Percentiles rank a stretch among this genome's conserved stretches.
Conservation (phyloP, 2,797 vertebrate species). For the Staurois parvus region DNA sequence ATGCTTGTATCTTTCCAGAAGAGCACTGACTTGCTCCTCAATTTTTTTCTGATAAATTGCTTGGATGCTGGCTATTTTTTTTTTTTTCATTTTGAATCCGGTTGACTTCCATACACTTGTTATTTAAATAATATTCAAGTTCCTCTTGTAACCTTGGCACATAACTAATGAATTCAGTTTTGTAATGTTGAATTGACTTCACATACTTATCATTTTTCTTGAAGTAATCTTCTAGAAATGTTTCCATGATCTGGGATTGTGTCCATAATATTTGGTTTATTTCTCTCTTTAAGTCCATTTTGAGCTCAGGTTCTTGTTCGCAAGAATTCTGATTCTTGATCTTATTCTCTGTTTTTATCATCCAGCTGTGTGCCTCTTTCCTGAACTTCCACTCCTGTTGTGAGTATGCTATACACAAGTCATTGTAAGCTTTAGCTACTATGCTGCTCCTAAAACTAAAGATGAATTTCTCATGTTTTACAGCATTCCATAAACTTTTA, state of each 20-base stretch:
- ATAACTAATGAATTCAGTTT: constrained; percentile 67
- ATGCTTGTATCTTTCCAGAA: constrained; percentile 69
- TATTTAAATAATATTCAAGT: constrained; percentile 63
- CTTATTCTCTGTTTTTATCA: too few species aligned
- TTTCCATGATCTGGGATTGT: constrained; percentile 66
- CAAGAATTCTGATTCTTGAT: too few species aligned
- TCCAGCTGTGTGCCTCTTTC: too few species aligned
- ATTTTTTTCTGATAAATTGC: constrained; percentile 65
- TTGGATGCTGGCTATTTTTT: too few species aligned
- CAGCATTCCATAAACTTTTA: constrained; percentile 74
- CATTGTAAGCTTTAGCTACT: constrained; percentile 72
- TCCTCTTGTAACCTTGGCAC: constrained; percentile 66
- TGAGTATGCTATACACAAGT: too few species aligned
- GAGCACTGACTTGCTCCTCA: constrained; percentile 68
- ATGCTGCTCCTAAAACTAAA: constrained; percentile 72
- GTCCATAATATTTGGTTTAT: constrained; percentile 66
- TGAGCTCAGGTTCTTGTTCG: constrained; percentile 49
- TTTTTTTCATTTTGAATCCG: constrained; percentile 69
- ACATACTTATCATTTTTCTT: constrained; percentile 68
- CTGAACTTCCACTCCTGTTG: too few species aligned
- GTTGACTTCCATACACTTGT: constrained; percentile 67
- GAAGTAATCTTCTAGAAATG: constrained; percentile 64
- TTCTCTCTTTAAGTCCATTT: constrained; percentile 64
- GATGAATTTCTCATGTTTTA: constrained; percentile 44
- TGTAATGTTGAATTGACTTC: constrained; percentile 70